Evolutionary conservation across 2,797 vertebrate species (phyloP).

Genomic region (Prionace glauca): DNA sequence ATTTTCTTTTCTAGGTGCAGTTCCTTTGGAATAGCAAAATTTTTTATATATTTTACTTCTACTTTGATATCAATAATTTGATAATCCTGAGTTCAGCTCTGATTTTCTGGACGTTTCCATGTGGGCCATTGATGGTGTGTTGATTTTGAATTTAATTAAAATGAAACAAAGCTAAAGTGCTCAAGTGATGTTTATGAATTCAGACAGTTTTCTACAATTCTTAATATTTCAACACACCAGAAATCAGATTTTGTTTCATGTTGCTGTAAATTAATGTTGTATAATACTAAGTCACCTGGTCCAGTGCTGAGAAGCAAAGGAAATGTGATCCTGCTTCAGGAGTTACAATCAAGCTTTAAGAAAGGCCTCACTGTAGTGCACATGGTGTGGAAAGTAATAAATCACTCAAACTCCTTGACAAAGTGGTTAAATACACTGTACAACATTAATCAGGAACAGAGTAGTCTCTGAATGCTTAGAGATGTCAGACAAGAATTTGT

Average conservation of each 20-base stretch:
- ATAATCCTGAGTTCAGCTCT: not conserved
- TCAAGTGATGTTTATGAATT: constrained; percentile 17
- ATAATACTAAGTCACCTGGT: not conserved
- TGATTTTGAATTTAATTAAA: constrained; percentile 10
- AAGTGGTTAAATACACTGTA: not conserved
- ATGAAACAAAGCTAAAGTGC: not conserved
- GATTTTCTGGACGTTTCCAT: not conserved
- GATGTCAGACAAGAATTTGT: not conserved
- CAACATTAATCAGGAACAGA: not conserved
- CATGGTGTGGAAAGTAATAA: not conserved
- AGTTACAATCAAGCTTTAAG: not conserved
- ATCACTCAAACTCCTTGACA: not conserved
- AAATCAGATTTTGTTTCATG: constrained; percentile 13
- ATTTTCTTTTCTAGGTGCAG: not conserved
- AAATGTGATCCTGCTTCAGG: not conserved
- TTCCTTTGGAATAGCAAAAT: not conserved
- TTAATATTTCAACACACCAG: constrained; percentile 24
- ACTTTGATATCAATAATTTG: not conserved
- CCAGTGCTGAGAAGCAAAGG: not conserved
- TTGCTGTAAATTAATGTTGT: not conserved
- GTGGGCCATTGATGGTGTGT: not conserved
- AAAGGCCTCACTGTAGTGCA: not conserved
- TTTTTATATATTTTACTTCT: not conserved
- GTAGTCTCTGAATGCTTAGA: not conserved
- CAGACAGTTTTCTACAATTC: not conserved